Evolutionary conservation across 1,140 invertebrate species (phyloP).

Genomic region (Pteromalus puparum): DNA sequence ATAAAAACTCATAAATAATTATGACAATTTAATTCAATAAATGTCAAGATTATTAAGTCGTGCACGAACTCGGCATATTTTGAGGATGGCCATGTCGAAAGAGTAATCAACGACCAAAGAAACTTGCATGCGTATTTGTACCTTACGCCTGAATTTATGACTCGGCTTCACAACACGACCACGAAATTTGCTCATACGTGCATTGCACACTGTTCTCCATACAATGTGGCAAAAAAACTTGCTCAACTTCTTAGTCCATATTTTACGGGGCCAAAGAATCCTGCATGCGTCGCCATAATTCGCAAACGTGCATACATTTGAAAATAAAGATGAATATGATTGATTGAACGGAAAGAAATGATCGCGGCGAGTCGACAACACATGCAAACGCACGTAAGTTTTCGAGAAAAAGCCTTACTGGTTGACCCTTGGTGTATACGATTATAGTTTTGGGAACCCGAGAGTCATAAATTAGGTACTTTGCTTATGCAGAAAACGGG

Average conservation of each 20-base stretch:
- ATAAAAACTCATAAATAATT: conserved; percentile 3
- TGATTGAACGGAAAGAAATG: conserved; percentile 10
- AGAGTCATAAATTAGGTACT: conserved; percentile 72
- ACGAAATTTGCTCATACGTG: background rate
- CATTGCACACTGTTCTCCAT: background rate
- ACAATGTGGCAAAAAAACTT: background rate
- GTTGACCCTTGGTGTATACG: conserved; percentile 15
- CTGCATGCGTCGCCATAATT: conserved; percentile 38
- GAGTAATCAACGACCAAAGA: background rate
- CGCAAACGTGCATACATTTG: conserved; percentile 52
- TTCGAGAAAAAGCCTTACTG: conserved; percentile 2
- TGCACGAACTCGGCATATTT: background rate
- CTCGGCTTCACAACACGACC: background rate
- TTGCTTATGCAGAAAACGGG: conserved; percentile 68
- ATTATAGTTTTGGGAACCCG: conserved; percentile 52
- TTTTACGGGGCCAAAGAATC: background rate
- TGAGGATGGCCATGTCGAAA: background rate
- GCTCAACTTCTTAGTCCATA: background rate
- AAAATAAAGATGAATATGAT: conserved; percentile 8
- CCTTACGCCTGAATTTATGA: conserved; percentile 3
- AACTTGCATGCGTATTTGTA: background rate
- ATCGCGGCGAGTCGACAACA: conserved; percentile 2
- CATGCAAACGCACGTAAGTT: conserved; percentile 13
- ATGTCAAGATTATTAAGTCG: background rate
- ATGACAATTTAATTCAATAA: conserved; percentile 28